Evolutionary conservation across 2,113 vertebrate genomes (phyloP), one percentile per base, ranked within the genome.

Genomic region (Melanerpes aurifrons): DNA sequence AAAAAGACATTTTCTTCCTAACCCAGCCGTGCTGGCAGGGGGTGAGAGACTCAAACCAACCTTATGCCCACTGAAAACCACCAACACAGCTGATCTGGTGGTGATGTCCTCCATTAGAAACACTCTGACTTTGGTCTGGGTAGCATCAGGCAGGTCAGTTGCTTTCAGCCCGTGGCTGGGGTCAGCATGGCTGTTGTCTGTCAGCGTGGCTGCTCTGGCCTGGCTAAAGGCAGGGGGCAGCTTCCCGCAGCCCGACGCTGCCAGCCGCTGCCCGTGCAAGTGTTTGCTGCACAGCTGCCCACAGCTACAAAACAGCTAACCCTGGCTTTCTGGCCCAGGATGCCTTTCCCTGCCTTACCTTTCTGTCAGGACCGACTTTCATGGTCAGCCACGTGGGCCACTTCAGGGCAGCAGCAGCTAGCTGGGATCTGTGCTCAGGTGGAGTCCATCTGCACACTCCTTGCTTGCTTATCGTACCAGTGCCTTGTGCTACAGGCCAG

Each of bases 391-490:
- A 3, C 1, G 9, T 0, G 0, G 25, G 58, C 22, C 32, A 25
- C 45, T 48, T 54, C 63, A 61, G 73, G 28, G 15, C 25, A 54
- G 71, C 5, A 1, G 48, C 22, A 21, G 50, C 26, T 79, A 15
- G 22, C 25, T 76, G 47, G 54, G 45, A 9, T 75, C 43, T 76
- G 72, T 0, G 1, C 0, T 4, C 72, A 15, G 62, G 40, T 61
- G 45, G 43, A 57, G 59, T 54, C 75, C 0, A 0, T 29, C 73
- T 47, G 48, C 22, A 2, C 0, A 1, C 29, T 69, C 61, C 50
- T 70, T 0, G 0, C 37, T 64, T 14, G 10, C 48, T 86, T 45
- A 58, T 58, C 12, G 4, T 2, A 2, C 28, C 0, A 0, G 48
- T 2, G 5, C 69, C 93, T 80, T 40, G 47, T 2, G 5, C 58